A percentile compares a stretch with the other conserved stretches of the same genome.
phyloP scores from a whole-genome alignment of 2,888 invertebrate genomes.

The Anaspis maculata region DNA sequence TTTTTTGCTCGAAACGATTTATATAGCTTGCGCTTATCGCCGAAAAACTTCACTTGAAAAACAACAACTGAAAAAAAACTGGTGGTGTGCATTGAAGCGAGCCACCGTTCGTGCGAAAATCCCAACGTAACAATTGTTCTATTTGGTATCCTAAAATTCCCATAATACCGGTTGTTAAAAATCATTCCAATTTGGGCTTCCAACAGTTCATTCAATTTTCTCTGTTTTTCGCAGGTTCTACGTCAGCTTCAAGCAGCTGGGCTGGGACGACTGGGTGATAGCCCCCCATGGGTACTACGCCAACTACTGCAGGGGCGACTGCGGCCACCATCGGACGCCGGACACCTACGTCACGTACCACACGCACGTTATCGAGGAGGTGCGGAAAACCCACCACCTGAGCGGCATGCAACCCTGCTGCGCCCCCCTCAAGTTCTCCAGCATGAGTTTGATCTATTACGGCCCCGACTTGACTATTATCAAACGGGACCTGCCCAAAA shows the following conservation, averaged over 20 bases:
- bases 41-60: too few species aligned
- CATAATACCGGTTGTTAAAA: too few species aligned
- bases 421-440: slow-evolving; percentile 84
- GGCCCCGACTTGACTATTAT: slow-evolving; percentile 85
- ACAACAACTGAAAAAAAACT: too few species aligned
- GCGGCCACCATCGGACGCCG: slow-evolving; percentile 69
- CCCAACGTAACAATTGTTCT: too few species aligned
- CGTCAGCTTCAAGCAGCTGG: slow-evolving; percentile 82
- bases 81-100: too few species aligned
- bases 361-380: slow-evolving; percentile 86
- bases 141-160: too few species aligned
- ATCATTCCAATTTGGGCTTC: too few species aligned
- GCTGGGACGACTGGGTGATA: slow-evolving; percentile 94
- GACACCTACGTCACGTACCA: slow-evolving; percentile 82
- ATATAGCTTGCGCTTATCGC: too few species aligned
- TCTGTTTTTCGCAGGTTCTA: too few species aligned
- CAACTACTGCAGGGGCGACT: slow-evolving; percentile 88
- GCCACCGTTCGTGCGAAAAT: too few species aligned
- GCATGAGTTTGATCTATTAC: slow-evolving; percentile 88
- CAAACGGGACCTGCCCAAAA: slow-evolving; percentile 88
- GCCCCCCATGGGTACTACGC: slow-evolving; percentile 62
- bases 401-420: slow-evolving; percentile 85
- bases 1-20: too few species aligned
- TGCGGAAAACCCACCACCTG: slow-evolving; percentile 64
- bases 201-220: too few species aligned